Evolutionary conservation across 2,113 vertebrate species (phyloP), one percentile per base, ranked within the genome.

Genomic region (Ceyx cyanopectus): DNA sequence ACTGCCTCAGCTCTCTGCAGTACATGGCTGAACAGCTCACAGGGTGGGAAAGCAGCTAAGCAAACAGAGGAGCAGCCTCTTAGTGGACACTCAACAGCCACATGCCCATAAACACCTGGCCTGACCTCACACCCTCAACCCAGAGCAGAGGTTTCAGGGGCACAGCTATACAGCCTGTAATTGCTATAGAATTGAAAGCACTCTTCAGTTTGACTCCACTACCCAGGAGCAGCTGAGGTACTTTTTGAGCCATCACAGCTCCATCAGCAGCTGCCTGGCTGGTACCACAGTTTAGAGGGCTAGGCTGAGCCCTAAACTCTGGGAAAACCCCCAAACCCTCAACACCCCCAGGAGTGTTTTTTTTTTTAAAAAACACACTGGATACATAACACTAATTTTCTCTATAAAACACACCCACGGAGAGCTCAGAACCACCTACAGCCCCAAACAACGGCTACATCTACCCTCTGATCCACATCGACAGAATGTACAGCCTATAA

Each of bases 1-100:
- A 10, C 14, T 19, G 57, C 57, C 24, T 4, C 37, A 57, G 69
- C 50, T 57, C 23, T 8, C 66, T 57, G 41, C 61, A 7, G 40
- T 5, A 34, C 3, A 1, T 6, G 41, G 20, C 43, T 10, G 5
- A 81, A 34, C 60, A 46, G 24, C 61, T 56, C 24, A 5, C 4
- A n/a, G 20, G 22, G 29, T 34, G 12, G 24, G 46, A 73, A 27
- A 27, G 66, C 41, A 43, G 7, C 45, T 0, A 60, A 65, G 27
- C 1, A 12, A 79, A 32, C 12, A 19, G 32, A 18, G 0, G 5
- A 54, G 13, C 30, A 57, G 11, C 0, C 0, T 26, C 0, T 26
- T 4, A 48, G 22, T 18, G 69, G 14, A 19, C 54, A 48, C 46
- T 5, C 22, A 67, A 27, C 27, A 17, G 12, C 40, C 0, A 1